Base-by-base conservation (phyloP, 2,888 invertebrate genomes). In the Temnothorax rugatulus region DNA sequence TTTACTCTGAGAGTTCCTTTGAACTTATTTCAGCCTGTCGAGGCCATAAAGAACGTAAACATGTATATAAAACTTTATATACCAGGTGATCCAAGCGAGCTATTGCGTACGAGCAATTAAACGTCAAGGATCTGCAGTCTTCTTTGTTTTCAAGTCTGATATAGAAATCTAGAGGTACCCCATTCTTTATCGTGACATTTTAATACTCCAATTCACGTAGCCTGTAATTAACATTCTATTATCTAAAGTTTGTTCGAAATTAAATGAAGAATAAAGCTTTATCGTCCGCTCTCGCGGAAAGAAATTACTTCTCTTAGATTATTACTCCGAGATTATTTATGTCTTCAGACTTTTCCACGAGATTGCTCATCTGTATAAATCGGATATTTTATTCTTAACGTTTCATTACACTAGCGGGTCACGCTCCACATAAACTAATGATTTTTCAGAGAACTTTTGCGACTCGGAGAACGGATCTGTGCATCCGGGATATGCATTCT, bases 11-110 rank as follows among this genome's bases (percentile, higher is more conserved):
- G 47, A 59, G 71, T 81, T 38, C 21, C 71, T 81, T 81, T 81
- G 71, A 81, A 47, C 71, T 59, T 81, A 71, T 81, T 81, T 71
- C 71, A 71, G 79, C 71, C 59, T 71, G 71, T 61, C 71, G 59
- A 61, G 47, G 47, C 11, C 79, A 25, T 38, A 18, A 81, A 59
- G 57, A 57, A 68, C n/a, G 57, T 61, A 81, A 71, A 71, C 79
- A 71, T 8, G 38, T 38, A 59, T 71, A 13, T 71, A 13, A 71
- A 34, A 71, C 47, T 61, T 81, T 71, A 71, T 47, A 29, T 25
- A 71, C 59, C 71, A 29, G 29, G 29, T 44, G 34, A 79, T 34
- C 69, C 57, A 9, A 54, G 79, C 59, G 52, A 25, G 47, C 34
- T 71, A 50, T 47, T 13, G 21, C 15, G 44, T 15, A 13, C 5